Conservation (phyloP, 2,888 invertebrate species). For the Acleris literana region DNA sequence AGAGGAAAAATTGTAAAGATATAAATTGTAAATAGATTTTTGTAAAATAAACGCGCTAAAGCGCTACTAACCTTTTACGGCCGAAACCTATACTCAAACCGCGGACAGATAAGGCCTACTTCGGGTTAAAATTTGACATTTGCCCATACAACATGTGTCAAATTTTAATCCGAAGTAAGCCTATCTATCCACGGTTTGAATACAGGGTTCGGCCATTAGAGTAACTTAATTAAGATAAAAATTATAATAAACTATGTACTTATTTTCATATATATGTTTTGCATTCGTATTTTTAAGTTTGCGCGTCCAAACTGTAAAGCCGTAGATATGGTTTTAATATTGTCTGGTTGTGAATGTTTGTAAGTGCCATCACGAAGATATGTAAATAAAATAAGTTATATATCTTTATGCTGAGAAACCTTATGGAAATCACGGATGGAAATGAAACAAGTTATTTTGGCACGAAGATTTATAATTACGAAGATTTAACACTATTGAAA, state of each 20-base stretch:
- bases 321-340: constrained; percentile 34
- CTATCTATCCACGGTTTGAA: too few relatives aligned
- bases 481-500: too few relatives aligned
- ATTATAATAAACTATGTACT: constrained; percentile 31
- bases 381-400: neutral
- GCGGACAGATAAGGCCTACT: too few relatives aligned
- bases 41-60: constrained; percentile 47
- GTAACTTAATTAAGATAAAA: constrained; percentile 48
- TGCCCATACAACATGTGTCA: too few relatives aligned
- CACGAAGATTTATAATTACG: too few relatives aligned
- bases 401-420: neutral
- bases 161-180: too few relatives aligned
- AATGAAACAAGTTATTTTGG: too few relatives aligned
- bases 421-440: too few relatives aligned
- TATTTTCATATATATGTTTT: constrained; percentile 17
- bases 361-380: constrained; percentile 41
- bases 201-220: too few relatives aligned
- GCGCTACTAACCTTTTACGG: constrained; percentile 41
- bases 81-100: too few relatives aligned
- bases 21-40: constrained; percentile 41
- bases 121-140: too few relatives aligned
- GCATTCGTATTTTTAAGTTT: constrained; percentile 28
- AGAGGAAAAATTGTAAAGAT: constrained; percentile 20
- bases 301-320: constrained; percentile 5
- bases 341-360: constrained; percentile 70